Percentiles rank a stretch among this genome's conserved stretches.
phyloP scores from a whole-genome alignment of 2,888 invertebrate genomes.

The Drepana falcataria region DNA sequence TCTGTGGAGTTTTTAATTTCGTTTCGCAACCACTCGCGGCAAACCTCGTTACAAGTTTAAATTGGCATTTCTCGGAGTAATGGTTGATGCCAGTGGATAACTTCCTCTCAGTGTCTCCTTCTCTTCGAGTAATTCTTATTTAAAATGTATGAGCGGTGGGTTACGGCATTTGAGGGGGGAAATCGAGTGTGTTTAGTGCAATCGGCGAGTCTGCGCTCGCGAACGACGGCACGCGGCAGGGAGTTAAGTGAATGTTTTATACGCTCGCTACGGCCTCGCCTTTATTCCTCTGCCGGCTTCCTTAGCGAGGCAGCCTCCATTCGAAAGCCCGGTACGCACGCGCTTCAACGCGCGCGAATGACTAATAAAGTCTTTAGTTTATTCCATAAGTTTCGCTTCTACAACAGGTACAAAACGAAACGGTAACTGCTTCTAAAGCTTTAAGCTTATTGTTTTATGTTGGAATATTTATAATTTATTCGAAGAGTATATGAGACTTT shows the following conservation, averaged over 20 bases:
- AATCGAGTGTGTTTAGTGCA: conserved; percentile 24
- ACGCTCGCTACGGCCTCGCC: conserved; percentile 6
- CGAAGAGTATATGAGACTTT: neutral
- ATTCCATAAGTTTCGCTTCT: conserved; percentile 1
- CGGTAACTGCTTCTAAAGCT: neutral
- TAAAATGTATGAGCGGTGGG: conserved; percentile 61
- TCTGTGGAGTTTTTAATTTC: conserved; percentile 72
- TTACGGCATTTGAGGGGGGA: conserved; percentile 25
- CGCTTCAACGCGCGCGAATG: conserved; percentile 1
- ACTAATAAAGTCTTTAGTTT: conserved; percentile 3
- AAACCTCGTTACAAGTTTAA: conserved; percentile 78
- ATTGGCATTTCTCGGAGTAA: conserved; percentile 76
- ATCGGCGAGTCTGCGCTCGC: conserved; percentile 11
- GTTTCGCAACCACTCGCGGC: conserved; percentile 71
- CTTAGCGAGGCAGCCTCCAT: neutral
- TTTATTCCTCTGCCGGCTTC: conserved; percentile 5
- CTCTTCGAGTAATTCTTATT: conserved; percentile 66
- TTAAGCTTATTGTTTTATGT: neutral
- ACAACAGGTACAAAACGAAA: neutral
- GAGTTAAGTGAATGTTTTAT: conserved; percentile 14
- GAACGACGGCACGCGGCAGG: neutral
- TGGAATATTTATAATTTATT: neutral
- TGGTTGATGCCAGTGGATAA: conserved; percentile 65
- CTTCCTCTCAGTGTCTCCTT: conserved; percentile 57
- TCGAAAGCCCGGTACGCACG: neutral